phyloP scores from a whole-genome alignment of 2,797 vertebrate species.

The Podargus strigoides region DNA sequence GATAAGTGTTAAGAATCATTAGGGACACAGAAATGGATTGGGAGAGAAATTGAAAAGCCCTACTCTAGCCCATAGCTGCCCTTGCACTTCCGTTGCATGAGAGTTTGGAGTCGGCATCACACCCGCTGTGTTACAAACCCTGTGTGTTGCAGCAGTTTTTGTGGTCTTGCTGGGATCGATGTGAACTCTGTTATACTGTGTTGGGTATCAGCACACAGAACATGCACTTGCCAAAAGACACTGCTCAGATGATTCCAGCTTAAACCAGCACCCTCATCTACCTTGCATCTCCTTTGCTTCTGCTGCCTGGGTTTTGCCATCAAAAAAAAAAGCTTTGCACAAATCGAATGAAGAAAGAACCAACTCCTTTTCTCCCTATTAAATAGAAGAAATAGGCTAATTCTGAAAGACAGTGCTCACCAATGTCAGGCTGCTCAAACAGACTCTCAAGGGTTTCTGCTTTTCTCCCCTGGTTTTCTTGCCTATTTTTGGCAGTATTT shows the following conservation, averaged over 20 bases:
- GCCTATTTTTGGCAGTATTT: neutral
- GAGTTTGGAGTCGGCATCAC: neutral
- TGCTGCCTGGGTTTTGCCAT: neutral
- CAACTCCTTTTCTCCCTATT: neutral
- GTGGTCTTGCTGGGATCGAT: accelerated
- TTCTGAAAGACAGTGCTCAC: neutral
- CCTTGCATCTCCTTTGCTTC: neutral
- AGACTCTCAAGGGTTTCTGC: neutral
- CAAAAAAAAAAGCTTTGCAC: neutral
- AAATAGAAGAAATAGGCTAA: neutral
- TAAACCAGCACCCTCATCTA: neutral
- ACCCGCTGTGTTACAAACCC: neutral
- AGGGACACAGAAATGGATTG: neutral
- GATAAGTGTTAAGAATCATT: neutral
- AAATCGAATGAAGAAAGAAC: neutral
- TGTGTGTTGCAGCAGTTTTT: neutral
- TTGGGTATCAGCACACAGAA: neutral
- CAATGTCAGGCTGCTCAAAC: neutral
- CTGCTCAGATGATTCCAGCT: neutral
- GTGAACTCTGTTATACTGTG: neutral
- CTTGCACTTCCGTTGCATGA: neutral
- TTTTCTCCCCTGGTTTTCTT: neutral
- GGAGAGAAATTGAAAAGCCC: neutral
- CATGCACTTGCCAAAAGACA: neutral
- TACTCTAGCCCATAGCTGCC: neutral